These are phyloP conservation scores for Halocynthia aurantium DNA, from an alignment of 23 tunicate genomes.

Conservation along the genomic window DNA sequence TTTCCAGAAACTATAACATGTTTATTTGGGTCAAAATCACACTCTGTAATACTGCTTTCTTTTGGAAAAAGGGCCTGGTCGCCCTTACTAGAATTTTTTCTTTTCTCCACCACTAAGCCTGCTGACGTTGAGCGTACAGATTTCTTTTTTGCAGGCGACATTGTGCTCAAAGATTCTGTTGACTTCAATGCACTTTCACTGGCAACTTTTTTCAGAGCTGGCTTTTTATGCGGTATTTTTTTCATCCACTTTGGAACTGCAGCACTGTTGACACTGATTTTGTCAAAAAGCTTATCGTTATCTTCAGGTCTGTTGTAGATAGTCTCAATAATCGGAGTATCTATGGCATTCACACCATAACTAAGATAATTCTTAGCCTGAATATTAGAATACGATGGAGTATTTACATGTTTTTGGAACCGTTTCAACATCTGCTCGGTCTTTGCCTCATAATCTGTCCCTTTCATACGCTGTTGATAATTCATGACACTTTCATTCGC, in stretches of 20 bases:
- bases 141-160: neutral
- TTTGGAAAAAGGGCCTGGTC: neutral
- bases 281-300: neutral
- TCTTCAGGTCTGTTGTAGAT: neutral
- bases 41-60: neutral
- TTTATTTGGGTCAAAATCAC: constrained; percentile 17
- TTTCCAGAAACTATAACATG: constrained; percentile 55
- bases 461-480: no score
- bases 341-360: no score
- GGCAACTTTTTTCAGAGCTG: neutral
- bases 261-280: neutral
- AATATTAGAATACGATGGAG: no score
- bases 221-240: neutral
- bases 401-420: no score
- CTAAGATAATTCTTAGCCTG: no score
- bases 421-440: no score
- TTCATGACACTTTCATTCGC: no score
- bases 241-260: neutral
- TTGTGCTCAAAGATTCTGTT: neutral
- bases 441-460: no score
- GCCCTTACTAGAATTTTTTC: constrained; percentile 4
- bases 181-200: neutral
- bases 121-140: constrained; percentile 49
- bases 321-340: no score
- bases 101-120: constrained; percentile 44